Evolutionary conservation across 2,888 invertebrate genomes (phyloP).

Genomic region (Eupithecia exiguata): DNA sequence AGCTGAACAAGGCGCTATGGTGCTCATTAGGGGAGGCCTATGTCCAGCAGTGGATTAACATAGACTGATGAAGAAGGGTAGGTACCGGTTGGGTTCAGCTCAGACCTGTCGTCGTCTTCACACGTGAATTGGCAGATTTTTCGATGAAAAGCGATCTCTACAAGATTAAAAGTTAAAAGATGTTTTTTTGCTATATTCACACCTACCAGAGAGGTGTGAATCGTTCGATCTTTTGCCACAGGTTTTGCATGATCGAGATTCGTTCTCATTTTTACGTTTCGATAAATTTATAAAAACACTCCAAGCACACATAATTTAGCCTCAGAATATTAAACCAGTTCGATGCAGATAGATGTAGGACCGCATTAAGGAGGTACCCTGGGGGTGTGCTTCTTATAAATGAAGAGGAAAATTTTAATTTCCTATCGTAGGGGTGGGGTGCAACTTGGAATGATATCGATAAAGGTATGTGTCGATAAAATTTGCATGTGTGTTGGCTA

Average conservation of each 20-base stretch:
- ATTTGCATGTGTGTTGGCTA: not conserved
- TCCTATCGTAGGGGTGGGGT: conserved; percentile 79
- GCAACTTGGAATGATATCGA: conserved; percentile 41
- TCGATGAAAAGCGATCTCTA: not conserved
- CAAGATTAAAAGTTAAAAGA: no score
- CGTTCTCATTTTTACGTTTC: not conserved
- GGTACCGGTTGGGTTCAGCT: no score
- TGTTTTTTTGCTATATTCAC: no score
- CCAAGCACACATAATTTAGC: not conserved
- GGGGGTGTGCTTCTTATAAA: conserved; percentile 81
- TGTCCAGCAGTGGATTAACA: no score
- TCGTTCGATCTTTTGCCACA: no score
- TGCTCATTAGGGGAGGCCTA: no score
- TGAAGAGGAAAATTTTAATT: conserved; percentile 84
- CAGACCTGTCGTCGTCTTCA: no score
- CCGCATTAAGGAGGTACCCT: conserved; percentile 81
- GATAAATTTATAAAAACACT: not conserved
- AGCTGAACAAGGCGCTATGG: no score
- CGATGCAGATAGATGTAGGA: conserved; percentile 67
- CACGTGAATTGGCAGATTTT: no score
- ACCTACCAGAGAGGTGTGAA: no score
- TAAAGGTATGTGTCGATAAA: conserved; percentile 14
- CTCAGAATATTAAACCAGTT: conserved; percentile 29
- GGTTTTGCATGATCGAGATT: not conserved
- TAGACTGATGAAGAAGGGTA: no score